These are phyloP conservation scores for Chloebia gouldiae DNA, from an alignment of 2,113 vertebrate genomes.

Conservation along the genomic window DNA sequence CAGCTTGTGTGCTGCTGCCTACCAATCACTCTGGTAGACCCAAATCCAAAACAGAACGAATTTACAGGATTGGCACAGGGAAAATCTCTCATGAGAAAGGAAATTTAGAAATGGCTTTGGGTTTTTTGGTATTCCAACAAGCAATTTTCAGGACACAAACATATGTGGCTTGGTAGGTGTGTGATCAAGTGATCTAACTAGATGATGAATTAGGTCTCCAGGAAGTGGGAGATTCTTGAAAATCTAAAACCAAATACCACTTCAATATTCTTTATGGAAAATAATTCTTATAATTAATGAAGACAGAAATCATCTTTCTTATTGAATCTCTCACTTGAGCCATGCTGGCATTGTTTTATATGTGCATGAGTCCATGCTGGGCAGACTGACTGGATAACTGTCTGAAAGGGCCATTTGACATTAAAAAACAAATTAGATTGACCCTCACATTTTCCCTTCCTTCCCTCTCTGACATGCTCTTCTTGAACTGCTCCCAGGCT, in stretches of 20 bases:
- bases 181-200: background rate
- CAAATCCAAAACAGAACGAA: background rate
- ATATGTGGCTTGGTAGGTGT: background rate
- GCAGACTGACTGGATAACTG: background rate
- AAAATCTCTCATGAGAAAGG: background rate
- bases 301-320: background rate
- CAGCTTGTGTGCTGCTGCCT: background rate
- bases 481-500: background rate
- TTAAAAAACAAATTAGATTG: background rate
- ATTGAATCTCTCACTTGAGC: background rate
- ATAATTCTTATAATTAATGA: background rate
- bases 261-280: background rate
- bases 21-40: background rate
- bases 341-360: background rate
- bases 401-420: background rate
- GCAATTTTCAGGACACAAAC: background rate
- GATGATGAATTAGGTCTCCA: background rate
- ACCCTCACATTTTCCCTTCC: background rate
- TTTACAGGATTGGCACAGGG: background rate
- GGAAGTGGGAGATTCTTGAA: background rate
- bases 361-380: accelerated
- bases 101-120: background rate
- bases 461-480: background rate
- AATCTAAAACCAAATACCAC: background rate
- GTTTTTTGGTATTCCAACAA: background rate